Percentiles rank a stretch among this genome's conserved stretches.
Conservation (phyloP, 2,113 vertebrate genomes). For the Psittacula cyanocephala region DNA sequence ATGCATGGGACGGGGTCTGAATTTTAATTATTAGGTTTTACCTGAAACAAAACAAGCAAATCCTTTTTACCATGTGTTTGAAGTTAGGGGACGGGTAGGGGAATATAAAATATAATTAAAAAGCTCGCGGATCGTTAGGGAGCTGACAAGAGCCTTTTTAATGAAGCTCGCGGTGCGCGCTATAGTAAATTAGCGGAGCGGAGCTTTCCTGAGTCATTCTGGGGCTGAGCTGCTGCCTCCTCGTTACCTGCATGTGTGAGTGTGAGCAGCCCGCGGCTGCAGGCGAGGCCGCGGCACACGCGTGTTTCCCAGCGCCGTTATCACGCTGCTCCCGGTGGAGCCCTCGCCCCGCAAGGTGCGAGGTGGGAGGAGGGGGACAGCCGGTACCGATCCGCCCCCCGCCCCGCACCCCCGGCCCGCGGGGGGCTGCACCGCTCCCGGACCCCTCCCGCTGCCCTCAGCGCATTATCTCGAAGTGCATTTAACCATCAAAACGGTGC, state of each 20-base stretch:
- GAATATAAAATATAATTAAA: conserved; percentile 74
- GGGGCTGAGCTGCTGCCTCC: background rate
- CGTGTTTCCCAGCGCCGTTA: background rate
- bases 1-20: conserved; percentile 88
- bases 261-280: background rate
- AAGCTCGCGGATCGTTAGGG: conserved; percentile 67
- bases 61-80: conserved; percentile 70
- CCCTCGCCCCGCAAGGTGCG: background rate
- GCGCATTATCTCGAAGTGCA: conserved; percentile 75
- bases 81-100: conserved; percentile 63
- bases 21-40: conserved; percentile 89
- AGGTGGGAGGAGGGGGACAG: background rate
- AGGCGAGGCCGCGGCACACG: background rate
- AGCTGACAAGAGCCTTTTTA: conserved; percentile 61
- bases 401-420: background rate
- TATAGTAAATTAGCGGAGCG: conserved; percentile 15
- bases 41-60: conserved; percentile 77
- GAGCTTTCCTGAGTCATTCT: background rate
- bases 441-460: background rate
- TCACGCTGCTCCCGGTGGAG: background rate
- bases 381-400: background rate
- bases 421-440: background rate
- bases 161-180: conserved; percentile 58
- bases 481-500: conserved; percentile 81
- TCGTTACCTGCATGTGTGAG: conserved; percentile 28